A percentile compares a stretch with the other conserved stretches of the same genome.
These are phyloP conservation scores for Coleophora deauratella DNA, from an alignment of 2,888 invertebrate species.

Conservation along the genomic window DNA sequence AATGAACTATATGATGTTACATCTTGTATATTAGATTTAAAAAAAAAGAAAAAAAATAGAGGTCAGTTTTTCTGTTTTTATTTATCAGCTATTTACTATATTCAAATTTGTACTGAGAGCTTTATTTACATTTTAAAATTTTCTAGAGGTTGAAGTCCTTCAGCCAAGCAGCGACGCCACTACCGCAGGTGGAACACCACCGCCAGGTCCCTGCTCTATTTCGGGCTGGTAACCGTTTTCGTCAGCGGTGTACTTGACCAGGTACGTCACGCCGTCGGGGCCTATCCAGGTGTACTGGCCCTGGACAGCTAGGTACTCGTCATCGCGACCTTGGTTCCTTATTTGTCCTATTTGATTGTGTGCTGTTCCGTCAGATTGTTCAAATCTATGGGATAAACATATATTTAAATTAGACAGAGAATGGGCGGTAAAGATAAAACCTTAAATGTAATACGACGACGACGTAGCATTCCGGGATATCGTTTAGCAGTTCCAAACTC, in stretches of 20 bases:
- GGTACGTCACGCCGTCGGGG: constrained; percentile 56
- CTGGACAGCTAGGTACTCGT: constrained; percentile 26
- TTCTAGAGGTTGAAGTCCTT: background rate
- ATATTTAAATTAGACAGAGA: too few species aligned
- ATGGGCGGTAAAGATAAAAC: too few species aligned
- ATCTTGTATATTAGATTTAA: too few species aligned
- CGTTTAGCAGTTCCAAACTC: too few species aligned
- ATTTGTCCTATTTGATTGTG: constrained; percentile 52
- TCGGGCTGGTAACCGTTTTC: constrained; percentile 39
- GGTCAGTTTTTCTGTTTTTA: too few species aligned
- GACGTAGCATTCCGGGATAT: too few species aligned
- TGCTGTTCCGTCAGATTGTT: constrained; percentile 57
- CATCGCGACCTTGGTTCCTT: constrained; percentile 21
- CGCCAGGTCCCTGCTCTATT: constrained; percentile 38
- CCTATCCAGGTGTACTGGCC: constrained; percentile 63
- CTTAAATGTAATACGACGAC: too few species aligned
- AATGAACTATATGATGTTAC: too few species aligned
- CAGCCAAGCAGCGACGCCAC: constrained; percentile 28
- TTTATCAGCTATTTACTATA: too few species aligned
- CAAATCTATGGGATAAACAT: constrained; percentile 43
- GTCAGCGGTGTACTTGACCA: constrained; percentile 66
- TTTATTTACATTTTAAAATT: too few species aligned
- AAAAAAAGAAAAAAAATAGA: too few species aligned
- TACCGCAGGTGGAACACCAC: constrained; percentile 23
- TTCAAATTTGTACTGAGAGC: too few species aligned